A percentile compares a stretch with the other conserved stretches of the same genome.
Conservation (phyloP, 2,113 vertebrate genomes). For the Campylomormyrus tamandua region DNA sequence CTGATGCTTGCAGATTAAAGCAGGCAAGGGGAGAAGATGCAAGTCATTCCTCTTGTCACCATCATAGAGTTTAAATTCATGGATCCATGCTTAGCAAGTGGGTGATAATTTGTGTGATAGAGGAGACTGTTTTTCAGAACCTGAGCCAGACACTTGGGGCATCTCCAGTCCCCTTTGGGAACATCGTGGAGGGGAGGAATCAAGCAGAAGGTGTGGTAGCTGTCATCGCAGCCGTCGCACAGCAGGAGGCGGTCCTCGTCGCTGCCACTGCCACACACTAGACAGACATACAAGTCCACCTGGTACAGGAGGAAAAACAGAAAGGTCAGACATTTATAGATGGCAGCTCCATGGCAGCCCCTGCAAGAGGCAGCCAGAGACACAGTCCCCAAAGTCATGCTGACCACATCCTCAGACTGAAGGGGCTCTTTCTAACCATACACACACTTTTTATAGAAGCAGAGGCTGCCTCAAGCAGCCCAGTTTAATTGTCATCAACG, state of each 20-base stretch:
- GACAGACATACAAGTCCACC: conserved; percentile 94
- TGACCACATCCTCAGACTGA: conserved; percentile 16
- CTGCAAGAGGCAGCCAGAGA: background rate
- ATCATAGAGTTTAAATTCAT: background rate
- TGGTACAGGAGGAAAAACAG: conserved; percentile 35
- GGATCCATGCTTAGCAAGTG: background rate
- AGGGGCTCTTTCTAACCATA: background rate
- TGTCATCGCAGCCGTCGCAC: conserved; percentile 96
- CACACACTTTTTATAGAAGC: background rate
- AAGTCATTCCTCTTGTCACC: background rate
- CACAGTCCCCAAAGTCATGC: background rate
- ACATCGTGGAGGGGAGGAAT: conserved; percentile 92
- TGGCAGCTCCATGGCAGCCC: background rate
- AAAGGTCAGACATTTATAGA: background rate
- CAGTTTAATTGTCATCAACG: background rate
- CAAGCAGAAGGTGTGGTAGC: conserved; percentile 94
- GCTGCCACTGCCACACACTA: conserved; percentile 80
- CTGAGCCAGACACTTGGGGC: conserved; percentile 93
- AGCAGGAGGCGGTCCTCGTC: conserved; percentile 86
- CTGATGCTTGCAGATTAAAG: background rate
- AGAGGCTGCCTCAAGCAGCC: background rate
- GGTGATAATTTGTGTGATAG: conserved; percentile 13
- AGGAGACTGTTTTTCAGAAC: conserved; percentile 50
- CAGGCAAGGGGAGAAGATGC: background rate
- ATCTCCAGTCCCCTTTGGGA: conserved; percentile 96